phyloP scores from a whole-genome alignment of 2,113 vertebrate genomes.

The Chitala chitala region DNA sequence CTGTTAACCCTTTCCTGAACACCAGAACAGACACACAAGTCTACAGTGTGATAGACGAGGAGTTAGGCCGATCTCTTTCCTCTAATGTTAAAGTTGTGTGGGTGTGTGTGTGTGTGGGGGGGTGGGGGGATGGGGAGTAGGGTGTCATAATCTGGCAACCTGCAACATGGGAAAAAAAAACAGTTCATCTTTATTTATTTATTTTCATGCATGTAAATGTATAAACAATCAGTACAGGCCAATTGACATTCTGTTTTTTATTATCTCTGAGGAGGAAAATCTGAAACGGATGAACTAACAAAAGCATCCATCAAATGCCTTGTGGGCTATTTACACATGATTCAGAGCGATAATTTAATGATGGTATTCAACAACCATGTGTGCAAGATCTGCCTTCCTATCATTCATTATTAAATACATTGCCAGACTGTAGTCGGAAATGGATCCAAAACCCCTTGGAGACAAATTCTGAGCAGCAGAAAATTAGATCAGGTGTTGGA shows the following conservation, averaged over 20 bases:
- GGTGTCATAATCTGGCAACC: too few species aligned
- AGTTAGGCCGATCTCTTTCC: too few species aligned
- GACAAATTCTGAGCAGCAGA: conserved; percentile 40
- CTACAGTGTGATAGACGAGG: too few species aligned
- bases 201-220: too few species aligned
- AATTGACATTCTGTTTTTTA: background rate
- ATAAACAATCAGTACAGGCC: background rate
- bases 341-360: conserved; percentile 40
- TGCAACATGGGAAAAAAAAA: too few species aligned
- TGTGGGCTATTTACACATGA: conserved; percentile 44
- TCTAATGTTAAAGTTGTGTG: too few species aligned
- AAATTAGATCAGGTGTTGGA: conserved; percentile 39
- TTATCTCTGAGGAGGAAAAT: background rate
- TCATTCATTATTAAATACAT: conserved; percentile 39
- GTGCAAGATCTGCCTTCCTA: conserved; percentile 19
- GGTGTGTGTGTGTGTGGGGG: too few species aligned
- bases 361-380: conserved; percentile 25
- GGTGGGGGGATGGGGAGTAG: too few species aligned
- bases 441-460: conserved; percentile 37
- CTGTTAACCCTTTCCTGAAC: too few species aligned
- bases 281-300: conserved; percentile 18
- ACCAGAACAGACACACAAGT: too few species aligned
- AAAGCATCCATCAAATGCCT: conserved; percentile 36
- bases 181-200: too few species aligned
- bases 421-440: conserved; percentile 41